These are phyloP conservation scores for Cariama cristata DNA, from an alignment of 2,113 vertebrate genomes.

Conservation along the genomic window DNA sequence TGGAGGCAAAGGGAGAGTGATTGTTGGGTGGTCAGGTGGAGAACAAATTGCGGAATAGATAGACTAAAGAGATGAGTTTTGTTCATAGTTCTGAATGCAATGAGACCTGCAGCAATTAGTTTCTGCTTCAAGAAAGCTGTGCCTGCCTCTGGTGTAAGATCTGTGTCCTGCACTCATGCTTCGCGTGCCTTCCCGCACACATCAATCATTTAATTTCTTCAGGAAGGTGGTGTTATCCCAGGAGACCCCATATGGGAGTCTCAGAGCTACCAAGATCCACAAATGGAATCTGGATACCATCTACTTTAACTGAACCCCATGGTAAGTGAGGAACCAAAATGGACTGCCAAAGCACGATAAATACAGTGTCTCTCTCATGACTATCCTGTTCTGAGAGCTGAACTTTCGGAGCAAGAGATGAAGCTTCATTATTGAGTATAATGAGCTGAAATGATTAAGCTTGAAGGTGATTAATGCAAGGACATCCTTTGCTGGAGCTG, in stretches of 20 bases:
- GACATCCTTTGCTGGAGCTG: not conserved
- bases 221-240: not conserved
- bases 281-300: not conserved
- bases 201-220: not conserved
- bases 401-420: not conserved
- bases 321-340: not conserved
- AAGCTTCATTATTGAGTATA: not conserved
- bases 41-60: not conserved
- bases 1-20: not conserved
- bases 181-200: not conserved
- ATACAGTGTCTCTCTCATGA: not conserved
- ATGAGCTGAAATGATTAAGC: not conserved
- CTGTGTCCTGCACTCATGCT: not conserved
- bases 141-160: not conserved
- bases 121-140: not conserved
- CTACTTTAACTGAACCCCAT: not conserved
- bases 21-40: not conserved
- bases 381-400: not conserved
- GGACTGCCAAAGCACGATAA: not conserved
- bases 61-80: not conserved
- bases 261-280: not conserved
- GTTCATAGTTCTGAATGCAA: not conserved
- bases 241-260: not conserved
- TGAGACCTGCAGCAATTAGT: not conserved
- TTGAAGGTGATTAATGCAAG: not conserved